Evolutionary conservation across 1,140 invertebrate species (phyloP).

Genomic region (Atta colombica): DNA sequence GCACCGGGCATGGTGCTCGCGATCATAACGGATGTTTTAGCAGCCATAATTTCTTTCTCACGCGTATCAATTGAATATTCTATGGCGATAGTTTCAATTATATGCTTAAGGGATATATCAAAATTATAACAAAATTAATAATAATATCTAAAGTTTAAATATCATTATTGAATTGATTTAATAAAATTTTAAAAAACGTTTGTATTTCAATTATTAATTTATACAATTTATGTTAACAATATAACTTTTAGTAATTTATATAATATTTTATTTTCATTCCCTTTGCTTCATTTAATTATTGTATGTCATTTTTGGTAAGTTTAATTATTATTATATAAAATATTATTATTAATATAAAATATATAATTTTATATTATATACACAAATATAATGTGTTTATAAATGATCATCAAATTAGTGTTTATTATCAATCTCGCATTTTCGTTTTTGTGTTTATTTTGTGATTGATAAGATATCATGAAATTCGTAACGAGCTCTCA

Average conservation of each 20-base stretch:
- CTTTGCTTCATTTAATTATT: background rate
- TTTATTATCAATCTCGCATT: constrained; percentile 26
- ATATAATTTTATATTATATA: background rate
- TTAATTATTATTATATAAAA: background rate
- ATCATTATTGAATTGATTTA: background rate
- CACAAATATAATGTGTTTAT: background rate
- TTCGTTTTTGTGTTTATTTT: constrained; percentile 25
- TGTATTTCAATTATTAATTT: too few species aligned
- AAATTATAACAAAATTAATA: background rate
- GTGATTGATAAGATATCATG: constrained; percentile 1
- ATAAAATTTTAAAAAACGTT: background rate
- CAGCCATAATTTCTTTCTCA: constrained; percentile 65
- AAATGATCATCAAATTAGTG: constrained; percentile 41
- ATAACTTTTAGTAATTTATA: background rate
- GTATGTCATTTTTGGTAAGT: background rate
- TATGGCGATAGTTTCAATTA: too few species aligned
- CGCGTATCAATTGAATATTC: background rate
- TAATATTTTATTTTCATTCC: constrained; percentile 11
- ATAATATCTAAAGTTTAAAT: background rate
- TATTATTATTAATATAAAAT: background rate
- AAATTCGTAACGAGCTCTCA: constrained; percentile 27
- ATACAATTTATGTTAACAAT: background rate
- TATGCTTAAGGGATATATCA: background rate
- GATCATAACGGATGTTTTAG: constrained; percentile 57
- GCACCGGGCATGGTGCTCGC: constrained; percentile 27